Base-by-base conservation (phyloP, 2,797 vertebrate genomes). In the Oreortyx pictus region DNA sequence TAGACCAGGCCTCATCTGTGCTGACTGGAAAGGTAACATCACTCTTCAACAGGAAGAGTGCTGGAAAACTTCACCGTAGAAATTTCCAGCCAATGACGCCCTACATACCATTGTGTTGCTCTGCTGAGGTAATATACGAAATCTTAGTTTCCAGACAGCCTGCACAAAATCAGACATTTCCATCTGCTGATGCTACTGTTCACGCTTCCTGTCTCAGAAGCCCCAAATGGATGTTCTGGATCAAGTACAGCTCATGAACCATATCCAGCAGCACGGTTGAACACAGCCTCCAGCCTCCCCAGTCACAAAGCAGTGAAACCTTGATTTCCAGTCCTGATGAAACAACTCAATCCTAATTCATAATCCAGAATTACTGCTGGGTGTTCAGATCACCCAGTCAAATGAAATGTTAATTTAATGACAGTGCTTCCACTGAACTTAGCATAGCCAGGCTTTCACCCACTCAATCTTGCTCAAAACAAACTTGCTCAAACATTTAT, bases 401-500 rank as follows among this genome's bases (percentile, higher is more conserved):
- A 89, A 90, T 86, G 72, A 93, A 90, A 56, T 74, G 46, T 24
- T 33, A 68, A 70, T 82, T 81, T 85, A 70, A 78, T 43, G 57
- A 61, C 57, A 78, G 14, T 50, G 72, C 82, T 95, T 87, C 62
- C 56, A 60, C 46, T 64, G 56, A 89, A 72, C 10, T 76, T 19
- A 3, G 31, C 49, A 14, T 33, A 80, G 24, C 29, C 46, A 76
- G 60, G 39, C 22, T 84, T 86, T 84, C 41, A 65, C n/a, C 6
- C 12, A 27, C 46, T 83, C 87, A 94, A 56, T 92, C 70, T 80
- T 92, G n/a, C 25, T 37, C 64, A 74, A 79, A 62, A n/a, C n/a
- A n/a, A n/a, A n/a, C n/a, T n/a, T n/a, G n/a, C n/a, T n/a, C n/a
- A n/a, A 82, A 86, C n/a, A 22, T 3, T 64, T 75, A 11, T 13